Evolutionary conservation across 1,140 invertebrate species (phyloP).

Genomic region (Papilio polyxenes): DNA sequence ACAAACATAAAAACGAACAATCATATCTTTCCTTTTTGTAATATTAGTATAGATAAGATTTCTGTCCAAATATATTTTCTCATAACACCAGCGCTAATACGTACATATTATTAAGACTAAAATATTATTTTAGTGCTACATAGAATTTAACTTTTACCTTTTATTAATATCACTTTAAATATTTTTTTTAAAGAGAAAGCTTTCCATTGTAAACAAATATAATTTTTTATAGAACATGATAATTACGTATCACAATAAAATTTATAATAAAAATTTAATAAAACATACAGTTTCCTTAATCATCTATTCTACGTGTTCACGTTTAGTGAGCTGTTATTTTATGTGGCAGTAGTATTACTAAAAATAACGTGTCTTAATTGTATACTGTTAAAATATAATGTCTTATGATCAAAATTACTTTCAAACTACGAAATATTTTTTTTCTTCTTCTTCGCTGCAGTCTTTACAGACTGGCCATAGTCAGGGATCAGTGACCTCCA

Average conservation of each 20-base stretch:
- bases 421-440: too few species aligned
- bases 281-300: neutral
- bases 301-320: neutral
- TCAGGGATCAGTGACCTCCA: too few species aligned
- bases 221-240: too few species aligned
- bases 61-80: neutral
- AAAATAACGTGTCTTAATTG: neutral
- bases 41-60: neutral
- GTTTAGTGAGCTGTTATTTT: neutral
- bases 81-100: neutral
- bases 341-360: neutral
- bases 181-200: conserved; percentile 3
- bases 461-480: too few species aligned
- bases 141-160: neutral
- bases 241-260: neutral
- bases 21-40: too few species aligned
- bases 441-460: too few species aligned
- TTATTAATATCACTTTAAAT: neutral
- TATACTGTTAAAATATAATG: neutral
- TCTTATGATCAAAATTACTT: neutral
- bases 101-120: too few species aligned
- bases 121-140: too few species aligned
- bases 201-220: conserved; percentile 4
- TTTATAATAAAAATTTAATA: neutral
- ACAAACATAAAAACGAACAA: too few species aligned